These are phyloP conservation scores for Loris lydekkerianus DNA, from an alignment of 2,797 vertebrate species.

Conservation along the genomic window DNA sequence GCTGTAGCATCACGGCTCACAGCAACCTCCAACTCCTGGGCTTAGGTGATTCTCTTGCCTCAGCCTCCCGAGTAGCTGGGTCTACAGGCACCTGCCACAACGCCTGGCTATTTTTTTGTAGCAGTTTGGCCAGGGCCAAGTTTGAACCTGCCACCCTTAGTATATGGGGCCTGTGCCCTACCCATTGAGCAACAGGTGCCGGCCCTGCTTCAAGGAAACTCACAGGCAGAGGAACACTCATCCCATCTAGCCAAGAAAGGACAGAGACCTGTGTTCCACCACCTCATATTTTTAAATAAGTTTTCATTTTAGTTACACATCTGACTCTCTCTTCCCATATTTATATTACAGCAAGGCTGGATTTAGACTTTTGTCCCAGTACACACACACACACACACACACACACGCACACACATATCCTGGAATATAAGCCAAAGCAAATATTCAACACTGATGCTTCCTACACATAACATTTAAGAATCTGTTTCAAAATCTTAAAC, in stretches of 20 bases:
- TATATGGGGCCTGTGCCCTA: too few relatives aligned
- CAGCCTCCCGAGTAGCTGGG: too few relatives aligned
- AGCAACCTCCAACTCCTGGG: too few relatives aligned
- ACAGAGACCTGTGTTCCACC: neutral
- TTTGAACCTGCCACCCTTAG: too few relatives aligned
- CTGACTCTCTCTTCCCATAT: neutral
- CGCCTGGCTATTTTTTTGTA: too few relatives aligned
- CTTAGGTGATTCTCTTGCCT: too few relatives aligned
- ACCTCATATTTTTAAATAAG: neutral
- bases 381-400: neutral
- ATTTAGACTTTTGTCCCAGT: neutral
- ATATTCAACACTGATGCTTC: neutral
- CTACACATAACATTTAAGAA: neutral
- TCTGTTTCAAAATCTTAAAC: conserved; percentile 24
- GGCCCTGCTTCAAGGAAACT: conserved; percentile 49
- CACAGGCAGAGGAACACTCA: conserved; percentile 52
- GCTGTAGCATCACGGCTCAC: too few relatives aligned
- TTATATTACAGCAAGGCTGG: neutral
- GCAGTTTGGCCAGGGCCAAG: too few relatives aligned
- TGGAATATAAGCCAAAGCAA: neutral
- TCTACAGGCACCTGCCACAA: too few relatives aligned
- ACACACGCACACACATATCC: neutral
- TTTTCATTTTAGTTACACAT: neutral
- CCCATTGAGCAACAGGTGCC: too few relatives aligned
- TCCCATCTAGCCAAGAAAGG: conserved; percentile 34